Base-by-base conservation (phyloP, 2,888 invertebrate species). In the Endomychus coccineus region DNA sequence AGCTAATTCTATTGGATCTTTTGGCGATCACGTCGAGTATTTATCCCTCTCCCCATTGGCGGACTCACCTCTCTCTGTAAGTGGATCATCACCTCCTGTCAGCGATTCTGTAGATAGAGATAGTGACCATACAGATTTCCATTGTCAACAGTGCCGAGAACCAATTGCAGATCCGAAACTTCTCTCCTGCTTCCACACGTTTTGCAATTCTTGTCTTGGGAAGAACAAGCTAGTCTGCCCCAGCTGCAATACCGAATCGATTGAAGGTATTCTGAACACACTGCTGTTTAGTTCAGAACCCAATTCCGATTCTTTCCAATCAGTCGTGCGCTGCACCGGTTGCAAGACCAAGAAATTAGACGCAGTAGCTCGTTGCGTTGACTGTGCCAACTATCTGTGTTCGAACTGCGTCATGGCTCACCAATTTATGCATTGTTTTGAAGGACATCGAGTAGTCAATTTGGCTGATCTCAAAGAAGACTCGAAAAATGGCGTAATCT, bases 401-500 rank as follows among this genome's bases (percentile, higher is more conserved):
- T 83, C 88, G 40, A 92, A 94, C 67, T 97, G 97, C 77, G 91
- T 92, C 58, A 94, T 94, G 82, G 96, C 96, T 45, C 97, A 97
- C 70, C 91, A 95, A 70, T 94, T 89, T 67, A 96, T 97, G 95
- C 94, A 95, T 68, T 96, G 95, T 67, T 97, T 97, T 68, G 92
- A 94, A 66, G 94, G 92, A 45, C 95, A 96, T 68, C 81, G 91
- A 39, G 91, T 95, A 41, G 76, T 86, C 52, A 75, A 81, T 43
- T 71, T 85, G 54, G 62, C 69, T 23, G 80, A 80, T 45, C 59
- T 78, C 35, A 80, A 80, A 60, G 75, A 80, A 53, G 76, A 77
- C 43, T 51, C 61, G 16, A 62, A 58, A 42, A 71, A 74, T 60
- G 64, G 71, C 33, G 38, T 44, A 32, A 45, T 48, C 15, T 48